Evolutionary conservation across 2,113 vertebrate species (phyloP).

Genomic region (Otolemur garnettii): DNA sequence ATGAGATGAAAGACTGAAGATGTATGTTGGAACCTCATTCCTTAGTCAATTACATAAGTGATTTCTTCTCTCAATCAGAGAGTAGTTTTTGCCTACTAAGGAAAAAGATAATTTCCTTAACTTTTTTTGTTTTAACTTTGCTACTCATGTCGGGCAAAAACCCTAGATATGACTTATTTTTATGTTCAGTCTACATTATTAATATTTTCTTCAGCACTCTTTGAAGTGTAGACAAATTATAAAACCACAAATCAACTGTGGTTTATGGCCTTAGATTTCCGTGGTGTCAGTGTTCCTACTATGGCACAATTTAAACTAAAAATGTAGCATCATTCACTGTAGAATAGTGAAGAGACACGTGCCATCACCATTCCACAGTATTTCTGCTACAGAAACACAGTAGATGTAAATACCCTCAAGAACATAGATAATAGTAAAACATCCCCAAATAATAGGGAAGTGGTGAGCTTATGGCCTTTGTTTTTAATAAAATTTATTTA

Average conservation of each 20-base stretch:
- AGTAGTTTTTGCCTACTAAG: background rate
- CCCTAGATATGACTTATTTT: background rate
- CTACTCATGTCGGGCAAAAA: background rate
- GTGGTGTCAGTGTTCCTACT: background rate
- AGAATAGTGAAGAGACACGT: fast-evolving
- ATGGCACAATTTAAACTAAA: background rate
- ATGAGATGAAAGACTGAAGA: background rate
- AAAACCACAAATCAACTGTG: background rate
- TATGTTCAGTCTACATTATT: background rate
- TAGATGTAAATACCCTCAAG: fast-evolving
- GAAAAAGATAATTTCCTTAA: background rate
- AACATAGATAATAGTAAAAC: background rate
- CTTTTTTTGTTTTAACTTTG: background rate
- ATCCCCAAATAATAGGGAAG: background rate
- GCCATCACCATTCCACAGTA: fast-evolving
- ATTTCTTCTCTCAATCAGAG: background rate
- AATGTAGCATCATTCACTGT: background rate
- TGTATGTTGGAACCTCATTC: background rate
- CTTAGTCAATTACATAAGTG: background rate
- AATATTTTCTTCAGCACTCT: background rate
- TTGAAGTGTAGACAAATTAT: background rate
- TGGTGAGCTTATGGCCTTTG: background rate
- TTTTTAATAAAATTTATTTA: background rate
- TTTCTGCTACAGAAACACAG: background rate
- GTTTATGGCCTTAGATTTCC: background rate